Conservation (phyloP, 2,113 vertebrate genomes). For the Raja brachyura region DNA sequence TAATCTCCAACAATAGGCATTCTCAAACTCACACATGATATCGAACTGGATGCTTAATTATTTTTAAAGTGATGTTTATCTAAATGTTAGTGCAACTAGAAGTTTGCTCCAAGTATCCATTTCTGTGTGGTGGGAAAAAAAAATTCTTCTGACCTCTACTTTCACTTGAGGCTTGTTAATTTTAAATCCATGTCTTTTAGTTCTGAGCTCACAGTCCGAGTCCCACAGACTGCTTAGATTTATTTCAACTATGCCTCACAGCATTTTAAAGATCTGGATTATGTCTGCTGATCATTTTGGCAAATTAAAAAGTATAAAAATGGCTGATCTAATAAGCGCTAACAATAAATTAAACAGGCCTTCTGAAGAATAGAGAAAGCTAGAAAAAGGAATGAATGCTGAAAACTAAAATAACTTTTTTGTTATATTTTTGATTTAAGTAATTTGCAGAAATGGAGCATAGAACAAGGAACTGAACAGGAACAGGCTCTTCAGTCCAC, state of each 20-base stretch:
- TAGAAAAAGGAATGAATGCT: background rate
- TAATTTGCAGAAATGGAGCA: background rate
- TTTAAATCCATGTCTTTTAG: background rate
- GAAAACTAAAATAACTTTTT: background rate
- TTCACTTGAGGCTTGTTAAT: background rate
- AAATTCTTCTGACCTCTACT: background rate
- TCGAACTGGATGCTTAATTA: background rate
- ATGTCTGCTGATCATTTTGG: background rate
- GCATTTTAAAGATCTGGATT: conserved; percentile 5
- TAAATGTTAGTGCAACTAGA: background rate
- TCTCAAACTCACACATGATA: background rate
- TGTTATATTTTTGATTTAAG: background rate
- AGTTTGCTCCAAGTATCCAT: background rate
- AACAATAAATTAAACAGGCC: background rate
- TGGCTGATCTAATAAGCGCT: background rate
- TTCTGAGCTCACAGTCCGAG: background rate
- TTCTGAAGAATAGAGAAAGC: background rate
- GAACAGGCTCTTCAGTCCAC: too few relatives aligned
- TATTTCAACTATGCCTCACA: background rate
- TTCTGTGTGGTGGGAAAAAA: background rate
- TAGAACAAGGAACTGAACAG: too few relatives aligned
- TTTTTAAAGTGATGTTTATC: background rate
- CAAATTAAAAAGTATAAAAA: conserved; percentile 21
- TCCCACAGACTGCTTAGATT: background rate
- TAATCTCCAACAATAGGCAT: background rate